These are phyloP conservation scores for Cacatua alba DNA, from an alignment of 2,113 vertebrate genomes.

Conservation along the genomic window DNA sequence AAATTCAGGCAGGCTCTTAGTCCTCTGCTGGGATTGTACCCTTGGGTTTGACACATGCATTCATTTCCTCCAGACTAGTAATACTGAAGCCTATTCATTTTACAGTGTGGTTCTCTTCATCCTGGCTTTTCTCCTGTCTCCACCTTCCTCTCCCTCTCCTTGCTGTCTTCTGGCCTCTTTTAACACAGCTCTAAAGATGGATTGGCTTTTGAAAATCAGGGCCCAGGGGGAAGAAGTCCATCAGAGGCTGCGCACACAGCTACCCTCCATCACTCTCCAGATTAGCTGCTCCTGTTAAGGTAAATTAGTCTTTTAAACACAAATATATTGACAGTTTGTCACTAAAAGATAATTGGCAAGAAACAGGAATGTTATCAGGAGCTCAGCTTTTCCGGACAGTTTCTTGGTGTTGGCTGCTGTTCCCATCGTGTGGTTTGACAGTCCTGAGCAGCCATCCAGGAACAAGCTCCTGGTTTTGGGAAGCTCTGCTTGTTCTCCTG, in stretches of 20 bases:
- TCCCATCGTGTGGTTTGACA: background rate
- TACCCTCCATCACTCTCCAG: background rate
- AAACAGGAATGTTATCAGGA: background rate
- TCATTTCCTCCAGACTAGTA: background rate
- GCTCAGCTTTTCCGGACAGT: background rate
- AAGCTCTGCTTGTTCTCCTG: background rate
- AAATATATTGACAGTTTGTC: background rate
- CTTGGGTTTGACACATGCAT: background rate
- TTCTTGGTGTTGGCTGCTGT: background rate
- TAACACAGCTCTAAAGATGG: background rate
- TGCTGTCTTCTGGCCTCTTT: background rate
- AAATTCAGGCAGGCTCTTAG: background rate
- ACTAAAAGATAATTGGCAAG: background rate
- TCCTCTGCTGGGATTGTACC: background rate
- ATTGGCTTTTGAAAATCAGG: background rate
- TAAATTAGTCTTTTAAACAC: background rate
- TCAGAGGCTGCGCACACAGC: rapidly evolving
- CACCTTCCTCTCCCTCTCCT: background rate
- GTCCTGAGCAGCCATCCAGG: background rate
- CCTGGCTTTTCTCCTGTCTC: background rate
- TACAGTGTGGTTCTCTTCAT: background rate
- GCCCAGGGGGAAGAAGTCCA: background rate
- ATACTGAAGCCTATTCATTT: background rate
- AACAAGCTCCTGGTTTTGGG: background rate
- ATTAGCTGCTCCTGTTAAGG: background rate